Evolutionary conservation across 2,797 vertebrate species (phyloP), one percentile per base, ranked within the genome.

Genomic region (Pseudochirops cupreus): DNA sequence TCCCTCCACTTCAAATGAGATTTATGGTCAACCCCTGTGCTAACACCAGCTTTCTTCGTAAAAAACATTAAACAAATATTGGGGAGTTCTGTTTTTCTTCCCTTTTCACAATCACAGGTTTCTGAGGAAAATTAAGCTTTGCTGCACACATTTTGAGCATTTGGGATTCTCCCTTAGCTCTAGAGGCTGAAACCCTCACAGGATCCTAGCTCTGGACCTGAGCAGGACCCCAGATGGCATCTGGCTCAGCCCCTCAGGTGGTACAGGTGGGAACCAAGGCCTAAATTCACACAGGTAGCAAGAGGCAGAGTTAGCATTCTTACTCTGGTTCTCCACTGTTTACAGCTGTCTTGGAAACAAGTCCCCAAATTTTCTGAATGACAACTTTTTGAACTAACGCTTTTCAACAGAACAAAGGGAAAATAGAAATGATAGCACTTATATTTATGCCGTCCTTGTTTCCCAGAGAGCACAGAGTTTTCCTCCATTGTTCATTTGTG

Each of bases 21-120:
- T 97, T 97, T 97, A 97, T 96, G 92, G 56, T 39, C 57, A 6
- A 62, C 28, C 67, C 12, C 96, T 94, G 93, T 0, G 46, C 90
- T 95, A 91, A 92, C 82, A 62, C 93, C 96, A 58, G 95, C 95
- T 91, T 90, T 82, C 93, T 96, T 92, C 92, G 92, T 97, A 96
- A 50, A 95, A 97, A 97, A 95, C 94, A 96, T 97, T 95, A 98
- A 97, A 96, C 91, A 97, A 97, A 97, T 97, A 94, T 93, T n/a
- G 55, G 92, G 57, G 94, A 96, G 93, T 94, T 92, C n/a, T 74
- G 18, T n/a, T 39, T 18, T n/a, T 13, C 59, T n/a, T 13, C 12
- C 67, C 6, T 16, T 82, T 16, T 28, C 33, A 3, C 1, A 54
- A 31, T 87, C 95, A 74, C 82, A 29, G 18, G 95, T 91, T 92